Percentiles rank a stretch among this genome's conserved stretches.
phyloP scores from a whole-genome alignment of 2,797 vertebrate genomes.

The Schizopygopsis pylzovi region DNA sequence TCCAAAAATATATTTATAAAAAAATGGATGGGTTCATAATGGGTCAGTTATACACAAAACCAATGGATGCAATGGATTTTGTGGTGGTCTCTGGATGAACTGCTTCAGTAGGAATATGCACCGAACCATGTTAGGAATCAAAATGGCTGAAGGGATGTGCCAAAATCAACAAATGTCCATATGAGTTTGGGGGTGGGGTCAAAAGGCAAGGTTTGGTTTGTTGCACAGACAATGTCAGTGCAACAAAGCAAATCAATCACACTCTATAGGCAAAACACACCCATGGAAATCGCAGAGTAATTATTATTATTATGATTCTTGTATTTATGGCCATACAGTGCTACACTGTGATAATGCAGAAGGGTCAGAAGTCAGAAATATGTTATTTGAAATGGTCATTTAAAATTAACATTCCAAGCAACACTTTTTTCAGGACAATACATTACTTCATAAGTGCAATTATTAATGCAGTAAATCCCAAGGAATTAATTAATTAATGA shows the following conservation, averaged over 20 bases:
- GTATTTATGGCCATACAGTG: background rate
- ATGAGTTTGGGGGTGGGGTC: conserved; percentile 3
- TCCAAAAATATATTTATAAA: background rate
- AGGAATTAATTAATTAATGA: background rate
- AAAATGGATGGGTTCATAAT: background rate
- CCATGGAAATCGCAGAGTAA: background rate
- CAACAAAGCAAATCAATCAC: background rate
- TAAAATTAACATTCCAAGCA: conserved; percentile 3
- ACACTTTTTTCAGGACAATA: background rate
- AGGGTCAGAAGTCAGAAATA: background rate
- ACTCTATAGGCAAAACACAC: background rate
- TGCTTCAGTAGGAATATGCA: conserved; percentile 14
- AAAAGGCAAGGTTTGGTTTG: conserved; percentile 7
- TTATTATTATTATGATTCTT: background rate
- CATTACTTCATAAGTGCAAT: background rate
- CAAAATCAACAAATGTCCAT: conserved; percentile 28
- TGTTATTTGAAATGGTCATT: background rate
- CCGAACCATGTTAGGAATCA: conserved; percentile 20
- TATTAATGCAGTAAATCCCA: background rate
- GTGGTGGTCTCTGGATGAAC: background rate
- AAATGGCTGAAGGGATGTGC: conserved; percentile 1
- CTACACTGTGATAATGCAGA: background rate
- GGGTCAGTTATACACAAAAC: background rate
- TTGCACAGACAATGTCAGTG: background rate
- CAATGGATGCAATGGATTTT: background rate